Conservation (phyloP, 2,888 invertebrate genomes). For the Hemithea aestivaria region DNA sequence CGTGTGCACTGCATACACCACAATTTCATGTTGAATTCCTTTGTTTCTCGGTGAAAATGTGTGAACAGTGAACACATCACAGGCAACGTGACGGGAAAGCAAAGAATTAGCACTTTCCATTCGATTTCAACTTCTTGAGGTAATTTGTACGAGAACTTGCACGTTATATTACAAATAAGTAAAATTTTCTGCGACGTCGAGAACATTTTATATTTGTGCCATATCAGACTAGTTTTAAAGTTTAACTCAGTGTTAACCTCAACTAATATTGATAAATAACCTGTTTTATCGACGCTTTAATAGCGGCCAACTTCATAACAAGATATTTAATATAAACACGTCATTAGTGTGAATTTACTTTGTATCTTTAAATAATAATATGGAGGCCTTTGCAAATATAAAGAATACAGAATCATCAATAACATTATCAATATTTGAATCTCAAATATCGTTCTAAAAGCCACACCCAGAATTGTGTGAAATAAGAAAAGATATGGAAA, state of each 20-base stretch:
- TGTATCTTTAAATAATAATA: too few relatives aligned
- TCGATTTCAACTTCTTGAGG: slow-evolving; percentile 22
- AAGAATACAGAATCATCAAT: too few relatives aligned
- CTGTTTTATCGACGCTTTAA: slow-evolving; percentile 4
- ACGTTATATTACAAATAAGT: slow-evolving; percentile 2
- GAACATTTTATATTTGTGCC: slow-evolving; percentile 13
- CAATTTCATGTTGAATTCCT: slow-evolving; percentile 21
- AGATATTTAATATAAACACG: not conserved
- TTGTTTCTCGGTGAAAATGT: slow-evolving; percentile 42
- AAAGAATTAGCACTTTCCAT: slow-evolving; percentile 38
- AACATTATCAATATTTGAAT: too few relatives aligned
- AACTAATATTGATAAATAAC: slow-evolving; percentile 23
- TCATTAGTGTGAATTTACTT: not conserved
- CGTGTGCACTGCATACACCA: slow-evolving; percentile 2
- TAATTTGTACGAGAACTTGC: slow-evolving; percentile 20
- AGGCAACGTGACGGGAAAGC: slow-evolving; percentile 35
- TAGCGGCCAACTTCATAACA: too few relatives aligned
- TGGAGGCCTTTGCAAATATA: too few relatives aligned
- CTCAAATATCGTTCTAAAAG: too few relatives aligned
- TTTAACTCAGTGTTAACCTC: slow-evolving; percentile 10
- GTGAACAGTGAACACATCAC: slow-evolving; percentile 35
- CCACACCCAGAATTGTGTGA: too few relatives aligned
- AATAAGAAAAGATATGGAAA: too few relatives aligned
- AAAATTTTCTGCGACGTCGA: slow-evolving; percentile 8
- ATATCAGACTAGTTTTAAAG: slow-evolving; percentile 12